Percentiles rank a stretch among this genome's conserved stretches.
Evolutionary conservation across 2,113 vertebrate species (phyloP).

Genomic region (Peromyscus leucopus): DNA sequence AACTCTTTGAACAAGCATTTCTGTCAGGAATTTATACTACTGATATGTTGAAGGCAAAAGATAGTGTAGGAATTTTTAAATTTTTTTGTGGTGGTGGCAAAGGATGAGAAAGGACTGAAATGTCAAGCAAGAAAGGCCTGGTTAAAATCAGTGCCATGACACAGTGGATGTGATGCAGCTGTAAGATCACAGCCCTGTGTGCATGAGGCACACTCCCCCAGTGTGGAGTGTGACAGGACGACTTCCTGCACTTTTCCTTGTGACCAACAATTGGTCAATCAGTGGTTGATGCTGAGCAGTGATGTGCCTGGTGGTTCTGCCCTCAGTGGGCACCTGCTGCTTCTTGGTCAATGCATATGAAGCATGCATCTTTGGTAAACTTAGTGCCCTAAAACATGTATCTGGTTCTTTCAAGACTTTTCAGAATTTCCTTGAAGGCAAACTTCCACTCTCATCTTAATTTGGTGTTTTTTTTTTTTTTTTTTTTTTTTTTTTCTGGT

Average conservation of each 20-base stretch:
- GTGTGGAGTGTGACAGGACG: background rate
- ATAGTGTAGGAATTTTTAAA: background rate
- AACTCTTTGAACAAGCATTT: constrained; percentile 41
- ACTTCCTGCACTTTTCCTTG: background rate
- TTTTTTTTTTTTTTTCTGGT: no score
- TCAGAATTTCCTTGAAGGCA: background rate
- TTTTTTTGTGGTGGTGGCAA: background rate
- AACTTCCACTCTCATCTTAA: background rate
- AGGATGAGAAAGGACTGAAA: constrained; percentile 30
- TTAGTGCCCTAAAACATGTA: background rate
- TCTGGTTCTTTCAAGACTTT: background rate
- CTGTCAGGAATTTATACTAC: constrained; percentile 46
- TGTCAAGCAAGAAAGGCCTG: background rate
- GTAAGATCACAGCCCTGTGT: background rate
- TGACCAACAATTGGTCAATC: background rate
- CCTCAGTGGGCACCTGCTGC: background rate
- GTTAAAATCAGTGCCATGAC: background rate
- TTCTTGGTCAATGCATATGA: background rate
- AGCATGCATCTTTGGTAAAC: background rate
- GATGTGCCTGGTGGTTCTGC: background rate
- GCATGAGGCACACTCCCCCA: background rate
- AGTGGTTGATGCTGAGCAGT: no score
- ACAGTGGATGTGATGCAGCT: background rate
- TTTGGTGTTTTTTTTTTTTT: no score
- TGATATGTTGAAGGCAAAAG: constrained; percentile 30